Evolutionary conservation across 1,140 invertebrate genomes (phyloP).

Genomic region (Eumeta japonica): DNA sequence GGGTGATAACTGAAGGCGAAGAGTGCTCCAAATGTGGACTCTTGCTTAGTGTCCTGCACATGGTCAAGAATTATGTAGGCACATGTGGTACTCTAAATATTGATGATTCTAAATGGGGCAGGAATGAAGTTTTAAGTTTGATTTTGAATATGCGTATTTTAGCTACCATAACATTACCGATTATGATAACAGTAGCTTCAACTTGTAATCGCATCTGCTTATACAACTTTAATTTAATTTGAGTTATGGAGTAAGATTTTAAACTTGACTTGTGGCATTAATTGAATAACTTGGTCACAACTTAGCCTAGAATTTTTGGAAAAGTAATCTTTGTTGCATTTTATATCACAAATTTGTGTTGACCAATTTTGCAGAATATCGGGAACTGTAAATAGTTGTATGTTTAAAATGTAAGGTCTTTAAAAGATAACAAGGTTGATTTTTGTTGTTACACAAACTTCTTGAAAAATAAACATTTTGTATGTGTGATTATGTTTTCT

Average conservation of each 20-base stretch:
- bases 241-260: constrained; percentile 38
- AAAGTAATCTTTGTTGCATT: constrained; percentile 53
- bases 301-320: constrained; percentile 45
- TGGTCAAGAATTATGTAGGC: constrained; percentile 1
- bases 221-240: constrained; percentile 32
- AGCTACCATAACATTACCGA: constrained; percentile 38
- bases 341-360: constrained; percentile 52
- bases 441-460: constrained; percentile 58
- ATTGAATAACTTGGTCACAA: constrained; percentile 52
- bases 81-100: too few relatives aligned
- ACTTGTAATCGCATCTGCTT: constrained; percentile 48
- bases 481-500: constrained; percentile 51
- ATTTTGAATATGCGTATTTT: constrained; percentile 38
- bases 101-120: constrained; percentile 23
- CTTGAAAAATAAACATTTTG: constrained; percentile 57
- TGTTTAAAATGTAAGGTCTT: constrained; percentile 54
- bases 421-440: constrained; percentile 49
- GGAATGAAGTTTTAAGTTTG: constrained; percentile 25
- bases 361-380: constrained; percentile 42
- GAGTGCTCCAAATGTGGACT: constrained; percentile 1
- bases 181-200: constrained; percentile 47
- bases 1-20: too few relatives aligned
- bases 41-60: too few relatives aligned
- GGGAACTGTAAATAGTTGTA: constrained; percentile 56
- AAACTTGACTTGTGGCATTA: constrained; percentile 46